Percentiles rank a stretch among this genome's conserved stretches.
Evolutionary conservation across 92 coral and sea anemone genomes (phyloP).

Genomic region (Porites evermanni): DNA sequence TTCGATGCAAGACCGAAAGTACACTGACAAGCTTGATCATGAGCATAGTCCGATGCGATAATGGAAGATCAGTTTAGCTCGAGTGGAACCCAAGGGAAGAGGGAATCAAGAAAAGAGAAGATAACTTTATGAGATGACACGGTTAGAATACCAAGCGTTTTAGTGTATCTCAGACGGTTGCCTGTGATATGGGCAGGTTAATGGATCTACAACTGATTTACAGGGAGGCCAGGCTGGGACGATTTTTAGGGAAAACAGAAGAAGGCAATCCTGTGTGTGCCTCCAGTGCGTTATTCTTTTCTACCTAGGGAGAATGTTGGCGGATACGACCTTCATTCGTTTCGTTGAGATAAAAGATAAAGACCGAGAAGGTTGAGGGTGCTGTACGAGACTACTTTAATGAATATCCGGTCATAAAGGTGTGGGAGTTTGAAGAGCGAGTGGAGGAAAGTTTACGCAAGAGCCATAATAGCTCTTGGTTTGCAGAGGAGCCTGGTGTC

Average conservation of each 20-base stretch:
- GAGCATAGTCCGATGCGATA: slow-evolving; percentile 18
- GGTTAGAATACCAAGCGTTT: slow-evolving; percentile 15
- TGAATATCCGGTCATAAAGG: not conserved
- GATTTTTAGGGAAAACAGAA: slow-evolving; percentile 20
- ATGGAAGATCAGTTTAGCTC: slow-evolving; percentile 19
- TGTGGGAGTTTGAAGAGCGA: slow-evolving; percentile 15
- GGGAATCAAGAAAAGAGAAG: slow-evolving; percentile 30
- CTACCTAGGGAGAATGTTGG: slow-evolving; percentile 23
- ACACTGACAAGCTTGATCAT: not conserved
- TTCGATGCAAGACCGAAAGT: not conserved
- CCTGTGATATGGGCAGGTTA: slow-evolving; percentile 18
- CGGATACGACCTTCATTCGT: slow-evolving; percentile 21
- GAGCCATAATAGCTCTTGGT: not conserved
- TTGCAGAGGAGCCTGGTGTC: not conserved
- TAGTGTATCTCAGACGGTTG: slow-evolving; percentile 13
- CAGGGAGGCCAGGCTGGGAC: slow-evolving; percentile 9
- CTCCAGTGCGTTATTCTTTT: slow-evolving; percentile 21
- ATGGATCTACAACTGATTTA: slow-evolving; percentile 34
- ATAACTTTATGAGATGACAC: slow-evolving; percentile 5
- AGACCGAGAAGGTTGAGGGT: not conserved
- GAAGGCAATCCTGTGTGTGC: slow-evolving; percentile 26
- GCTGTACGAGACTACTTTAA: not conserved
- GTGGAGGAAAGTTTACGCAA: slow-evolving; percentile 15
- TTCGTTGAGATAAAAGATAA: not conserved
- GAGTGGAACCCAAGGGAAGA: slow-evolving; percentile 21